Conservation (phyloP, 2,113 vertebrate genomes). For the Pagrus major region DNA sequence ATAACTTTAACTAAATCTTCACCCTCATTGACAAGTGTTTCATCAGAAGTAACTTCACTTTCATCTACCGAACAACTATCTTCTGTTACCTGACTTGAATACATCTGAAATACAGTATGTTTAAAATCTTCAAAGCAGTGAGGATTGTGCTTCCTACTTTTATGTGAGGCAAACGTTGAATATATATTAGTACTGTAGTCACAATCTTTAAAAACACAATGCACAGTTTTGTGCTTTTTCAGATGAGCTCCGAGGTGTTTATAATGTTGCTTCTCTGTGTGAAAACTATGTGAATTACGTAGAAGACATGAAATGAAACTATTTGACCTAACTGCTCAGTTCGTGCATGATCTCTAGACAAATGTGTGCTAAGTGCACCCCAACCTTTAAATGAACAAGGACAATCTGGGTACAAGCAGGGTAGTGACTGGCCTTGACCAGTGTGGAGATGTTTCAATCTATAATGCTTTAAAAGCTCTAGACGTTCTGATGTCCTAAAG, state of each 20-base stretch:
- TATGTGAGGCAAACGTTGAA: constrained; percentile 59
- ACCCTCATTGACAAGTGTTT: constrained; percentile 20
- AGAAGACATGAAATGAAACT: constrained; percentile 6
- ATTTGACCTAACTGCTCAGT: neutral
- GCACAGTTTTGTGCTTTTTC: constrained; percentile 3
- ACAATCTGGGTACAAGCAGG: neutral
- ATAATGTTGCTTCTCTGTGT: constrained; percentile 12
- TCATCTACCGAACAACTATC: neutral
- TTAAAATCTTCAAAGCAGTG: constrained; percentile 59
- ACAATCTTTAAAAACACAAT: constrained; percentile 25
- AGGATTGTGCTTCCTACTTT: constrained; percentile 61
- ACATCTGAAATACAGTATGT: constrained; percentile 7
- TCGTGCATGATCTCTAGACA: neutral
- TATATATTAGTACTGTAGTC: constrained; percentile 20
- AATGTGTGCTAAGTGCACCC: no score
- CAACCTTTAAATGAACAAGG: constrained; percentile 6
- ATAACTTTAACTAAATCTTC: constrained; percentile 38
- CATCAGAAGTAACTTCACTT: neutral
- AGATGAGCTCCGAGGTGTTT: neutral
- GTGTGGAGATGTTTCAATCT: neutral
- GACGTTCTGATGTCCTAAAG: neutral
- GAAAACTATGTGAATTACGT: constrained; percentile 7
- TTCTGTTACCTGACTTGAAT: neutral
- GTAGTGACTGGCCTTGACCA: neutral
- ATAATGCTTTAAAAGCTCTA: neutral